Base-by-base conservation (phyloP, 1,140 invertebrate species). In the Chrysomallon squamiferum region DNA sequence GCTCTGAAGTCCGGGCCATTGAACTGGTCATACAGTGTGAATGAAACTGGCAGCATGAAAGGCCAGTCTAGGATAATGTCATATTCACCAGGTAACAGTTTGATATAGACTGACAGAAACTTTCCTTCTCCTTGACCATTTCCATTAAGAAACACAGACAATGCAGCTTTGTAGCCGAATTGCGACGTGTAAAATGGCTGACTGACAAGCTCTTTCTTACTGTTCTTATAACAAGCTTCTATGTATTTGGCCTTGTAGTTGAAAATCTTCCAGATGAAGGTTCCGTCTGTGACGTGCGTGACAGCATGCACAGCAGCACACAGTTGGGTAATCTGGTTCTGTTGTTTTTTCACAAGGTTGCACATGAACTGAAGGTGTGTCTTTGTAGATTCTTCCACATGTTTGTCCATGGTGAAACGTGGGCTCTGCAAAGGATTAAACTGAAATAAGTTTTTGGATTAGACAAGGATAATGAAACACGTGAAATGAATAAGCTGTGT, bases 61-160 rank as follows among this genome's bases (percentile, higher is more conserved):
- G 96, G 95, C 96, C 96, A 98, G 71, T 93, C 91, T 0, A 98
- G 87, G 5, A 97, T 87, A 0, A 94, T 93, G 85, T 98, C 95
- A 85, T 95, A 97, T 77, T 98, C 95, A 2, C 96, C 96, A 0
- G 93, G 94, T 45, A 97, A 86, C 52, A 98, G 92, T 84, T 96
- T 96, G 62, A 97, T 96, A 86, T 97, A 98, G 29, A 97, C 91
- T 0, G 95, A 97, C 67, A 97, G 89, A 83, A 96, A 95, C 66
- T 91, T 93, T 3, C 91, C 91, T 83, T 97, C 95, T 25, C 95
- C 95, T 4, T 94, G 93, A 13, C 96, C 95, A 78, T 97, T 97
- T 69, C 96, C 96, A 83, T 96, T 96, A 41, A 96, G 88, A 85
- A 96, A 97, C 57, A 96, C 89, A 2, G 95, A 96, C 22, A 94